Evolutionary conservation across 2,797 vertebrate genomes (phyloP), one percentile per base, ranked within the genome.

Genomic region (Columba guinea): DNA sequence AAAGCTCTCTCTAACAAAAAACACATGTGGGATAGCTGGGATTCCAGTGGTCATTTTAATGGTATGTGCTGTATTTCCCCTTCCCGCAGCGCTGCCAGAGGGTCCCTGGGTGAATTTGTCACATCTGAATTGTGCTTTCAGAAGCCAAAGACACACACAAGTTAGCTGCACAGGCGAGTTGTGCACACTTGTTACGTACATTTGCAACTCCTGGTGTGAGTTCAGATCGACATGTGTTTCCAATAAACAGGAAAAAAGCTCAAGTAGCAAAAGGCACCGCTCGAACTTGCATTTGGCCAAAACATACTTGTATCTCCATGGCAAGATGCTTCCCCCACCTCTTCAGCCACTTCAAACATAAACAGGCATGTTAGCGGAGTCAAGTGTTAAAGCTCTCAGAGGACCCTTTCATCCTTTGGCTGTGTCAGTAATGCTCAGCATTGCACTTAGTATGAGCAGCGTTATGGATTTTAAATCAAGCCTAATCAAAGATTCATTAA

Each of bases 401-500:
- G 94, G 82, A 48, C n/a, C 49, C 74, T 94, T 35, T 60, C 82
- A 85, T 87, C 78, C 51, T 93, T 81, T 51, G 28, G 59, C 91
- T 94, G 63, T 27, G 92, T 84, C 93, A 94, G 92, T 70, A 93
- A 90, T 2, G 15, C 62, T 93, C 68, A 70, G 56, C 7, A 11
- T 59, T 74, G 84, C 87, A 94, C 84, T 95, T 64, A 81, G 55
- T 28, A 62, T 3, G 41, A 96, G 84, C 70, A 89, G 77, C 62
- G 10, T 60, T 95, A 97, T 90, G 91, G 94, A 96, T 96, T 97
- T 97, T 96, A 96, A 96, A 96, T 93, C 96, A 94, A 94, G 90
- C 30, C 94, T 92, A 95, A 97, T 97, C 92, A 96, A 96, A 97
- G 94, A 95, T 93, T 96, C 94, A 97, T 97, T 97, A 97, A 96